Base-by-base conservation (phyloP, 1,140 invertebrate genomes). In the Drosophila miranda region DNA sequence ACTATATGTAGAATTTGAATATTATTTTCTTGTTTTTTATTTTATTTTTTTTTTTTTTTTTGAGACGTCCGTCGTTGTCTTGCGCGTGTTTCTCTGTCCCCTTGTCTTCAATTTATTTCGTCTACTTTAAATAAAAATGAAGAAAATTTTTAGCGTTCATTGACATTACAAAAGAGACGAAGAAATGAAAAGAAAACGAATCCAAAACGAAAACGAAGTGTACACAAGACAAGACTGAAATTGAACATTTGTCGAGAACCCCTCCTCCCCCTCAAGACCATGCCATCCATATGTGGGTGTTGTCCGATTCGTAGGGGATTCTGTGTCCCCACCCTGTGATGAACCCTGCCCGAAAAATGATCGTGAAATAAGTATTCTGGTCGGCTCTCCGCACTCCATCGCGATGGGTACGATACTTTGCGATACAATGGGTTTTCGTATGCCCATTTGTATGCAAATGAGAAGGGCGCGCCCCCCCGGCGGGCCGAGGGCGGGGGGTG, bases 111-210 rank as follows among this genome's bases (percentile, higher is more conserved):
- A 78, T 86, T 86, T 86, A 75, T 87, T 82, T 82, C 80, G 69
- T 80, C 81, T 80, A 86, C 81, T 80, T 84, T 86, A 81, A 86
- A 86, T 86, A 84, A 84, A 84, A 79, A 84, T 79, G 73, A 86
- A 78, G 82, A 87, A 75, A 86, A 86, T 64, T 78, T 75, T 75
- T 48, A 72, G 82, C 81, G 81, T 86, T 86, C 82, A 80, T 87
- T 86, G 82, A 86, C 82, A 78, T 75, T 66, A 69, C 78, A 81
- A 69, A 73, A 44, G 50, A 72, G 69, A 50, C 34, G 64, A 76
- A 62, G 51, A 54, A 84, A 76, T 63, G 50, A 54, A 51, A 62
- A 73, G 49, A 59, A 58, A 75, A 60, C 56, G 56, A 41, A 53
- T 49, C 54, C 46, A 59, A 58, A 75, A 60, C 56, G 56, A 41